These are phyloP conservation scores for Poliocrania exsul DNA, from an alignment of 2,797 vertebrate genomes.

Conservation along the genomic window DNA sequence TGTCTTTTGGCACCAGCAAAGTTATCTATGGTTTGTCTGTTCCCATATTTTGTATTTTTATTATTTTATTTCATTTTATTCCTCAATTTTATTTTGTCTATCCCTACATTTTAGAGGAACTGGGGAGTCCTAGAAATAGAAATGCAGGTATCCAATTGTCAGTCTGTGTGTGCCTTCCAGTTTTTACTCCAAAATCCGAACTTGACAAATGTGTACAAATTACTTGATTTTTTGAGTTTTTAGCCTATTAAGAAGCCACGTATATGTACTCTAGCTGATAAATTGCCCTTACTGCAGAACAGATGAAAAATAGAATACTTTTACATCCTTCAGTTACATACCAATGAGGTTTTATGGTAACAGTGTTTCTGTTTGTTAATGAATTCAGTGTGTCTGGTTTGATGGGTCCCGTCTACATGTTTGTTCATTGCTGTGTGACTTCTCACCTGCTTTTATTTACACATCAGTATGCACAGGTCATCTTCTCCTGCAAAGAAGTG, in stretches of 20 bases:
- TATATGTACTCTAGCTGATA: fast-evolving
- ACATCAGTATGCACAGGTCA: fast-evolving
- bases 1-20: neutral
- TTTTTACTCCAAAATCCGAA: neutral
- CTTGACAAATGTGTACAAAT: neutral
- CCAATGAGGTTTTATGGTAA: neutral
- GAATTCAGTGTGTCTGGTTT: neutral
- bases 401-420: neutral
- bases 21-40: neutral
- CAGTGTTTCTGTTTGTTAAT: neutral
- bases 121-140: neutral
- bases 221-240: neutral
- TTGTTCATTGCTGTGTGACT: neutral
- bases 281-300: neutral
- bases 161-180: neutral
- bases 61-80: neutral
- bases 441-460: neutral
- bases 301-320: neutral
- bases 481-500: neutral
- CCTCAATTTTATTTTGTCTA: neutral
- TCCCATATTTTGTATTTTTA: neutral
- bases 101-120: neutral
- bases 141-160: neutral
- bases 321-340: neutral
- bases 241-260: neutral